Evolutionary conservation across 2,113 vertebrate species (phyloP).

Genomic region (Puntigrus tetrazona): DNA sequence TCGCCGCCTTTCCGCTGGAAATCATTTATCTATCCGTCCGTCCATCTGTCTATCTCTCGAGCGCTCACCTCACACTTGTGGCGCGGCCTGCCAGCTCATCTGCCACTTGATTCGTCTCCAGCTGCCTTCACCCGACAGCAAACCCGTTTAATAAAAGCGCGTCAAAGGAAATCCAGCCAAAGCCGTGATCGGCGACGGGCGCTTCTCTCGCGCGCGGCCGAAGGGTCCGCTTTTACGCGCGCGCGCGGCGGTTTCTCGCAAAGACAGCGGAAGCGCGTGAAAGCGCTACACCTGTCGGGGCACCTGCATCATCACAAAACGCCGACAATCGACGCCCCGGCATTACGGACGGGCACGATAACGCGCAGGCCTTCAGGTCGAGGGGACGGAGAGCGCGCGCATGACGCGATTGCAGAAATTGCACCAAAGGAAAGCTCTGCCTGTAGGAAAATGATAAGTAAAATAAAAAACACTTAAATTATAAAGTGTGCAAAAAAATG

Average conservation of each 20-base stretch:
- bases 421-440: too few relatives aligned
- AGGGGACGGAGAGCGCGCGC: neutral
- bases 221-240: neutral
- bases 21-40: constrained; percentile 51
- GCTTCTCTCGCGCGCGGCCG: neutral
- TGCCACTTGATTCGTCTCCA: constrained; percentile 33
- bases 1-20: constrained; percentile 41
- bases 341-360: neutral
- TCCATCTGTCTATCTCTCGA: constrained; percentile 49
- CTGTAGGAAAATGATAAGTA: too few relatives aligned
- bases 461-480: neutral
- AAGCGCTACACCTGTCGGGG: constrained; percentile 1
- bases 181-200: constrained; percentile 7
- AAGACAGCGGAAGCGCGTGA: neutral
- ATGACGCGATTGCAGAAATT: too few relatives aligned
- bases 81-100: constrained; percentile 45
- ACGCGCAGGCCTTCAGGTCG: neutral
- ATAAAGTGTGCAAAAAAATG: too few relatives aligned
- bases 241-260: neutral
- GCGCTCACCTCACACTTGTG: constrained; percentile 46
- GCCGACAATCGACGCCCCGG: constrained; percentile 9
- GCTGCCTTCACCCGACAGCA: constrained; percentile 35
- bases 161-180: constrained; percentile 34
- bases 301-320: constrained; percentile 26
- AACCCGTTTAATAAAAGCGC: constrained; percentile 29